Conservation (phyloP, 2,797 vertebrate species). For the Lindbergichthys nudifrons region DNA sequence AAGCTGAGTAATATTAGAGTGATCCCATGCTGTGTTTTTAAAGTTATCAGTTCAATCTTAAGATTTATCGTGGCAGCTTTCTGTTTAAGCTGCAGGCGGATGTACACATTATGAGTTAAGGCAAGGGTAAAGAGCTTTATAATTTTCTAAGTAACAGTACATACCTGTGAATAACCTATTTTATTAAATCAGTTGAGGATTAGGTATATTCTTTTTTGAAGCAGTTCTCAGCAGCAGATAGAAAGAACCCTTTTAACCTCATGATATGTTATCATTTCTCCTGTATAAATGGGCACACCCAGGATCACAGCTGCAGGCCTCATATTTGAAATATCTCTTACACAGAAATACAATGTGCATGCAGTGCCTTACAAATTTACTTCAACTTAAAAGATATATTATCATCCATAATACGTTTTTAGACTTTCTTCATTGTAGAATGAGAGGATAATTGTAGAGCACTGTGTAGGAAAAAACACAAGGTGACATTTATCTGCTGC, state of each 20-base stretch:
- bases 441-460: background rate
- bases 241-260: constrained; percentile 39
- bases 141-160: constrained; percentile 27
- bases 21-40: constrained; percentile 25
- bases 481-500: constrained; percentile 8
- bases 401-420: background rate
- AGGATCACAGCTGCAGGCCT: constrained; percentile 12
- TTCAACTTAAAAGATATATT: background rate
- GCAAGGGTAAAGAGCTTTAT: constrained; percentile 31
- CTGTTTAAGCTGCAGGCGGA: constrained; percentile 27
- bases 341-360: constrained; percentile 15
- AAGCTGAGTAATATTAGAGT: constrained; percentile 14
- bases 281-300: constrained; percentile 15
- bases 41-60: constrained; percentile 24
- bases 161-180: constrained; percentile 50
- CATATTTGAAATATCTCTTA: constrained; percentile 9
- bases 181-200: constrained; percentile 33
- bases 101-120: constrained; percentile 35
- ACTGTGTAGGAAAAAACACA: background rate
- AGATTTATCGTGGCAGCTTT: constrained; percentile 18
- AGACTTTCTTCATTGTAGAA: background rate
- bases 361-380: background rate
- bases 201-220: constrained; percentile 45
- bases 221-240: constrained; percentile 39
- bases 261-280: background rate